Evolutionary conservation across 2,797 vertebrate genomes (phyloP).

Genomic region (Takifugu rubripes): DNA sequence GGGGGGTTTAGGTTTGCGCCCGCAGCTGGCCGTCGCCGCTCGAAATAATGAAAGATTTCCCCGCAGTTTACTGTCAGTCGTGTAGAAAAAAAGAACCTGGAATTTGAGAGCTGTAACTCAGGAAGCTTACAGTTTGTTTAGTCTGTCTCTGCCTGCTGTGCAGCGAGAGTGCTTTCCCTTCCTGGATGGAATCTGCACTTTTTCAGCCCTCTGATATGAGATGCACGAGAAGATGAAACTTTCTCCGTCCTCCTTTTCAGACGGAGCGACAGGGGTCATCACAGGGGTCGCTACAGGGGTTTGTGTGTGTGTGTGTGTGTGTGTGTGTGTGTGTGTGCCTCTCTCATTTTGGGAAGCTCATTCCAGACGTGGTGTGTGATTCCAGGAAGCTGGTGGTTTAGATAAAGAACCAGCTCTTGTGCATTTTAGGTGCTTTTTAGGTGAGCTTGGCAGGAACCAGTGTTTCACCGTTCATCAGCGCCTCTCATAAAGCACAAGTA

Average conservation of each 20-base stretch:
- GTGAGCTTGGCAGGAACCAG: no score
- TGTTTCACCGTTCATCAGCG: no score
- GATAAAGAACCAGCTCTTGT: neutral
- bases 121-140: constrained; percentile 18
- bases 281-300: no score
- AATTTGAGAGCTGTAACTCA: constrained; percentile 23
- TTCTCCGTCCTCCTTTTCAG: constrained; percentile 12
- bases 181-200: constrained; percentile 23
- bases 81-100: neutral
- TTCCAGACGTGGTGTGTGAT: no score
- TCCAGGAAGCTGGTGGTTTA: neutral
- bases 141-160: constrained; percentile 11
- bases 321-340: no score
- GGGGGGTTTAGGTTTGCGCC: no score
- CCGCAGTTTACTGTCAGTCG: neutral
- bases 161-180: constrained; percentile 20
- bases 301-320: constrained; percentile 4
- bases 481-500: no score
- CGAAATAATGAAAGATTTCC: constrained; percentile 20
- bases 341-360: no score
- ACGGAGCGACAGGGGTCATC: no score
- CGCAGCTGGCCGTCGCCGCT: constrained; percentile 27
- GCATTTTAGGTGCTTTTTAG: no score
- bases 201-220: constrained; percentile 17
- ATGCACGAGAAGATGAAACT: constrained; percentile 17